Evolutionary conservation across 2,888 invertebrate genomes (phyloP).

Genomic region (Galeopsomyia nigrocyanea): DNA sequence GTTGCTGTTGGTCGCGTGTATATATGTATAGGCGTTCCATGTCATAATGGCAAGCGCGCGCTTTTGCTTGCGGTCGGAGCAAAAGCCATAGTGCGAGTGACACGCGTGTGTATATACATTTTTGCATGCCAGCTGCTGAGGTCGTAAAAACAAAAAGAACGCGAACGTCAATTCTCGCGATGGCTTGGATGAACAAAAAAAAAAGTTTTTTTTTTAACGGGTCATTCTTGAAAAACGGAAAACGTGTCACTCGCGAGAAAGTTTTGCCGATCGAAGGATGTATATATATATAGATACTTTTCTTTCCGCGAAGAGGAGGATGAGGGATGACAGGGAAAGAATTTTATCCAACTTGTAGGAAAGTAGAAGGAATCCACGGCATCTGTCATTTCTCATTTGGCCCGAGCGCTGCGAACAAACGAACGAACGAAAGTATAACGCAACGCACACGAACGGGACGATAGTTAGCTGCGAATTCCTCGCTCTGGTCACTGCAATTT

Average conservation of each 20-base stretch:
- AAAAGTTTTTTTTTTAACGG: too few species aligned
- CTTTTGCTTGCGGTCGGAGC: too few species aligned
- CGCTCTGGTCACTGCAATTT: slow-evolving; percentile 21
- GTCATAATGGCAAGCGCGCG: too few species aligned
- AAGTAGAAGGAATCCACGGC: slow-evolving; percentile 34
- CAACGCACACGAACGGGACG: neutral
- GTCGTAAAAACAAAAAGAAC: too few species aligned
- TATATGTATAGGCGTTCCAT: too few species aligned
- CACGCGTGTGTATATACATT: too few species aligned
- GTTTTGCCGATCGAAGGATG: slow-evolving; percentile 35
- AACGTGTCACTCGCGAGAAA: slow-evolving; percentile 5
- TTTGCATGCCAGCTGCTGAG: too few species aligned
- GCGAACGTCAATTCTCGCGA: too few species aligned
- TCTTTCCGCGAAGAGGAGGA: slow-evolving; percentile 20
- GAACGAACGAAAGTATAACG: slow-evolving; percentile 23
- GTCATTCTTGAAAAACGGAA: too few species aligned
- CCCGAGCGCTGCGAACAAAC: neutral
- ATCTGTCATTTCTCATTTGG: slow-evolving; percentile 43
- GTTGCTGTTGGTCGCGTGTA: too few species aligned
- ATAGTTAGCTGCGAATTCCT: slow-evolving; percentile 24
- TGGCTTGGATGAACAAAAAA: too few species aligned
- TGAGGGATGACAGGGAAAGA: neutral
- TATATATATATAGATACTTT: slow-evolving; percentile 17
- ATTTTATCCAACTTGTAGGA: slow-evolving; percentile 29
- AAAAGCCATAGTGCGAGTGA: too few species aligned